Percentiles rank a stretch among this genome's conserved stretches.
Conservation (phyloP, 2,888 invertebrate species). For the Thera britannica region DNA sequence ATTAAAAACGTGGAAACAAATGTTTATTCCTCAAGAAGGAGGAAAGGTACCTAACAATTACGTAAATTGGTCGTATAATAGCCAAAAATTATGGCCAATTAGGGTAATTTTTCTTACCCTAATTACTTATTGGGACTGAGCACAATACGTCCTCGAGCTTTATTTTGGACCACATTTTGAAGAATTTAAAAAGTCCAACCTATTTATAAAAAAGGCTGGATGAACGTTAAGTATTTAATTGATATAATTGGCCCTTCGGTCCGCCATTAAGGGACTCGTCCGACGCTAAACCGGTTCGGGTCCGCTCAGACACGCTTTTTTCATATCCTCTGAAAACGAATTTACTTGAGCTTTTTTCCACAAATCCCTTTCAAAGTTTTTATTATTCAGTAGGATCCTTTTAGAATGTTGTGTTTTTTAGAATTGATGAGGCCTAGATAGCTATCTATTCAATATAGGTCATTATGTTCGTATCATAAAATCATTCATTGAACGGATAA, state of each 20-base stretch:
- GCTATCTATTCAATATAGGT: conserved; percentile 30
- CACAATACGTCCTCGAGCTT: conserved; percentile 17
- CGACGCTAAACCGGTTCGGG: conserved; percentile 51
- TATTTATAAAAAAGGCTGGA: conserved; percentile 41
- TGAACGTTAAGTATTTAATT: conserved; percentile 78
- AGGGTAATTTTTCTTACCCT: conserved; percentile 8
- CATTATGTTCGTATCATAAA: background rate
- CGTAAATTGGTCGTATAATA: conserved; percentile 11
- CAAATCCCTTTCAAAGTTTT: conserved; percentile 68
- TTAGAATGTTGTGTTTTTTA: conserved; percentile 57
- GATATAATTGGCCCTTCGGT: conserved; percentile 79
- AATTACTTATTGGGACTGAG: conserved; percentile 17
- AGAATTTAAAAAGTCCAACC: conserved; percentile 23
- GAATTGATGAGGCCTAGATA: conserved; percentile 47
- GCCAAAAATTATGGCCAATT: conserved; percentile 13
- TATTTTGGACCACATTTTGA: conserved; percentile 24
- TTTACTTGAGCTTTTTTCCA: conserved; percentile 67
- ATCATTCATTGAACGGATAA: background rate
- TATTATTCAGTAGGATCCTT: conserved; percentile 72
- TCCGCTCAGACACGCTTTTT: conserved; percentile 64
- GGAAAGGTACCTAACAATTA: conserved; percentile 17
- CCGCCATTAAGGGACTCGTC: conserved; percentile 70
- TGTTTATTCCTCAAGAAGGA: conserved; percentile 24
- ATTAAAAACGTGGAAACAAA: conserved; percentile 43
- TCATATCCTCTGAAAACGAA: conserved; percentile 60